These are phyloP conservation scores for Pseudomugil gertrudae DNA, from an alignment of 2,797 vertebrate genomes.

Conservation along the genomic window DNA sequence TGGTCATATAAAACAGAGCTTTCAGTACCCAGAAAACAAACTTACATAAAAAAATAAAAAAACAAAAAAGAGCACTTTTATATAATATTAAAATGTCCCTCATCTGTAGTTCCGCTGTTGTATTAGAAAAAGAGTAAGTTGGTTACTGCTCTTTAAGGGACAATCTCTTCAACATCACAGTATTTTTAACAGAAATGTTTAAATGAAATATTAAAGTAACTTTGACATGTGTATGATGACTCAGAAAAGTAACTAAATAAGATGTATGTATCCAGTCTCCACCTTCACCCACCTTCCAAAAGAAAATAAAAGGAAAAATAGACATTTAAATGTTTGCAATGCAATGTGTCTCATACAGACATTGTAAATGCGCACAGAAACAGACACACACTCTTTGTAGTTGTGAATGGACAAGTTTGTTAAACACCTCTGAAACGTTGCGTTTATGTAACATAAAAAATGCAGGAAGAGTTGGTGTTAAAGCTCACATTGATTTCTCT, in stretches of 20 bases:
- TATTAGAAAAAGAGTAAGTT: too few relatives aligned
- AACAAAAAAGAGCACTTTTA: not conserved
- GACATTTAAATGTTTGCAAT: not conserved
- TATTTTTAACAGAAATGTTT: too few relatives aligned
- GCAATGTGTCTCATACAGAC: not conserved
- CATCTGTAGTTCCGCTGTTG: too few relatives aligned
- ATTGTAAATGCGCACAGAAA: not conserved
- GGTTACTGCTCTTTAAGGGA: too few relatives aligned
- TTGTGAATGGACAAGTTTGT: slow-evolving; percentile 48
- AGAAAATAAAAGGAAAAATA: not conserved
- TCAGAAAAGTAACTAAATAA: not conserved
- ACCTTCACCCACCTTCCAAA: not conserved
- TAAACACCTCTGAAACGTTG: slow-evolving; percentile 39
- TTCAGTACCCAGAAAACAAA: not conserved
- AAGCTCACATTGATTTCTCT: slow-evolving; percentile 36
- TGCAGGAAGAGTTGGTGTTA: slow-evolving; percentile 34
- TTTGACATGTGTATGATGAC: not conserved
- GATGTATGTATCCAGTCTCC: not conserved
- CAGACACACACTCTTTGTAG: slow-evolving; percentile 31
- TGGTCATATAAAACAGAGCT: not conserved
- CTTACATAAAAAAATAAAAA: not conserved
- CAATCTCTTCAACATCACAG: too few relatives aligned
- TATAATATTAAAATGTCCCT: too few relatives aligned
- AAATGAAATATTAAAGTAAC: not conserved
- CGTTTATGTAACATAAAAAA: slow-evolving; percentile 28